Base-by-base conservation (phyloP, 2,113 vertebrate genomes). In the Corythornis madagascariensis region DNA sequence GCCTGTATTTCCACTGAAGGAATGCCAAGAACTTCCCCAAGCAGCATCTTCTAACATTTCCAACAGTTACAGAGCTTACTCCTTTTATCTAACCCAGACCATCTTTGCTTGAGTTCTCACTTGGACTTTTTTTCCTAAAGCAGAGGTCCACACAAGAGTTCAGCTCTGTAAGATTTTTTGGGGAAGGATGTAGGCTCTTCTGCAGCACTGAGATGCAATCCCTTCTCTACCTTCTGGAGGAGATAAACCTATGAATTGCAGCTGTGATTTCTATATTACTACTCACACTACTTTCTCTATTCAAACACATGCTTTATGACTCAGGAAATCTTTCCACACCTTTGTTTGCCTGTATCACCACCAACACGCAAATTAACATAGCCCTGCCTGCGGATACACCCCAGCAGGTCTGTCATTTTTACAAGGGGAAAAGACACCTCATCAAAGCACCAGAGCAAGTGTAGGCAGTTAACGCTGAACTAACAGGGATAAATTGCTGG, bases 101-200 rank as follows among this genome's bases (percentile, higher is more conserved):
- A 65, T 13, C 25, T 71, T 48, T 67, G 53, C n/a, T 64, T 35
- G 8, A 71, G 22, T 60, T 84, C 10, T 74, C 14, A 48, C 9
- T 4, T 42, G 15, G 16, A 11, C 9, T 26, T 25, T 16, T 18
- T 3, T 2, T 1, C 15, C 19, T 10, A 43, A 65, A 83, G 21
- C 5, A 48, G 4, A 19, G 4, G 20, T 21, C 10, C 17, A 43
- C 17, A 24, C 6, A 74, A 55, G 18, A 84, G 52, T 24, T 35
- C 8, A 24, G 9, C 8, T 6, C 6, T 0, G 1, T 38, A 55
- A 43, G 25, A 67, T 14, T 65, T 4, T 4, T 60, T 5, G 3
- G 11, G 15, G 13, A 67, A 84, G 11, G 43, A 55, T 12, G n/a
- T 10, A 60, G 25, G 3, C 89, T 16, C 21, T 87, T 75, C 56